Base-by-base conservation (phyloP, 2,113 vertebrate genomes). In the Oryzias curvinotus region DNA sequence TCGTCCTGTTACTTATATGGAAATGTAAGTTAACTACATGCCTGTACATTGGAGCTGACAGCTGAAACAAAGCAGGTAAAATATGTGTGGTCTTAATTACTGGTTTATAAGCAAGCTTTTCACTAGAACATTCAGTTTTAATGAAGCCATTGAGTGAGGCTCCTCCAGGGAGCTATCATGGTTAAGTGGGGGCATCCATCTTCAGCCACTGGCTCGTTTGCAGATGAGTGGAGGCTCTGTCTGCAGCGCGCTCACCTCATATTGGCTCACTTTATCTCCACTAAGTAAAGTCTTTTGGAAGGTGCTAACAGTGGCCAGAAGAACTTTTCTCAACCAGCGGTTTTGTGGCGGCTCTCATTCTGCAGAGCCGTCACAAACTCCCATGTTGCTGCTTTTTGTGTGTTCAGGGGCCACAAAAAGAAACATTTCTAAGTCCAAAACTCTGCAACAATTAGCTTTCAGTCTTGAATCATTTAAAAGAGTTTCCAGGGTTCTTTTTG, bases 171-270 rank as follows among this genome's bases (percentile, higher is more conserved):
- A 90, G 84, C 87, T 87, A 89, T 90, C 87, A 89, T 87, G 88
- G 85, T 83, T 88, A 89, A 91, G 88, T 89, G 87, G 89, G 86
- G 81, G 89, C 82, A 90, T 91, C 86, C 87, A 87, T 90, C 89
- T 90, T 90, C 85, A 90, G 77, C 88, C 86, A 86, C 75, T 88
- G 85, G 85, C 86, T 85, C 77, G 62, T 84, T 80, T 83, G 85
- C 79, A 83, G 78, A 86, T 71, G 65, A 83, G 86, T 73, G 65
- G 78, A 83, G 66, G 78, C 83, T 71, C 71, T 75, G 82, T 85
- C 82, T 84, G 57, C 73, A 54, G 80, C 68, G 26, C 62, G 65
- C 80, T 90, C 85, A 85, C 87, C 78, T 87, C 83, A 88, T 86
- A 87, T 83, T 85, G 85, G 83, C 81, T 87, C 85, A 88, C 84